Percentiles rank a stretch among this genome's conserved stretches.
phyloP scores from a whole-genome alignment of 1,140 invertebrate species.

The Zaprionus ghesquierei region DNA sequence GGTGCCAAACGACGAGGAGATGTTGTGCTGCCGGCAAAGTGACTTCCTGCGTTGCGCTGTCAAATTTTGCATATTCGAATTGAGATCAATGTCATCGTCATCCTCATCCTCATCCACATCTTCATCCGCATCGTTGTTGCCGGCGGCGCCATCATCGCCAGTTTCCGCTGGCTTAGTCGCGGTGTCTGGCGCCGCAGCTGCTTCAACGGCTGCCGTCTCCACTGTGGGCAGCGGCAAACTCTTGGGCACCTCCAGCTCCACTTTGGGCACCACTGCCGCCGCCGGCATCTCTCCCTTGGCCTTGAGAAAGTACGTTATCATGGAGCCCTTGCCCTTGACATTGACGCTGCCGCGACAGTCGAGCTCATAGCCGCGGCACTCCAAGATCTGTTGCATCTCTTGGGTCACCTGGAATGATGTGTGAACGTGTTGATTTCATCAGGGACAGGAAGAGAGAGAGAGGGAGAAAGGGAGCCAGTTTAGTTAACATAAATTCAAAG shows the following conservation, averaged over 20 bases:
- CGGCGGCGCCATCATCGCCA: too few relatives aligned
- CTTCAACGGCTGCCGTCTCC: background rate
- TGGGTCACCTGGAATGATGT: slow-evolving; percentile 88
- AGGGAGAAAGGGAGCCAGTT: slow-evolving; percentile 30
- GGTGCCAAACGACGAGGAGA: slow-evolving; percentile 78
- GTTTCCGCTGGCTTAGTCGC: background rate
- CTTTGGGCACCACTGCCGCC: slow-evolving; percentile 35
- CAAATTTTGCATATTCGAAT: slow-evolving; percentile 77
- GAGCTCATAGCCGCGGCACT: slow-evolving; percentile 88
- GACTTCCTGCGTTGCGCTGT: slow-evolving; percentile 80
- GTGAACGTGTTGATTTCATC: slow-evolving; percentile 30
- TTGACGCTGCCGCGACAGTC: slow-evolving; percentile 92
- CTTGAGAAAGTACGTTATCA: slow-evolving; percentile 94
- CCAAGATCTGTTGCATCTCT: slow-evolving; percentile 91
- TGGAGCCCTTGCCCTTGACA: slow-evolving; percentile 97
- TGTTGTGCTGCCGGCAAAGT: slow-evolving; percentile 79
- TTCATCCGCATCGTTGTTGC: slow-evolving; percentile 3
- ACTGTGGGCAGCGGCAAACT: background rate
- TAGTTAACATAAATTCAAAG: slow-evolving; percentile 68
- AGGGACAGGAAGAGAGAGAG: background rate
- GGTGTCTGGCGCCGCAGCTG: background rate
- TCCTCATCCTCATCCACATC: slow-evolving; percentile 34
- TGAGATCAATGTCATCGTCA: slow-evolving; percentile 76
- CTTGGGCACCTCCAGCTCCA: background rate
- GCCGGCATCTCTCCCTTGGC: slow-evolving; percentile 83